Conservation (phyloP, 2,113 vertebrate species). For the Ellobius talpinus region DNA sequence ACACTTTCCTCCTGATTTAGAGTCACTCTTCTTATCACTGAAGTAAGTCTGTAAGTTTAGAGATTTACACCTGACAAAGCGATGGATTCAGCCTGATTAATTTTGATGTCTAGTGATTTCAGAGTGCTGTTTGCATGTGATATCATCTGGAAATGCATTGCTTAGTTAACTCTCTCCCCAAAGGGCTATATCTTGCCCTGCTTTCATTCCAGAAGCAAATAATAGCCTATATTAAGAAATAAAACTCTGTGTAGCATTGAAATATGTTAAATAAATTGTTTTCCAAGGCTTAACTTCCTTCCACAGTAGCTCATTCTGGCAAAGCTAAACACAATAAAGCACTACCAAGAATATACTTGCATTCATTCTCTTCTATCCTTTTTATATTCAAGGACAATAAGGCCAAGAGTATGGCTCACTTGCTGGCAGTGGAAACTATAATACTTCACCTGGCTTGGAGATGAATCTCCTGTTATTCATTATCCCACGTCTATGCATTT, state of each 20-base stretch:
- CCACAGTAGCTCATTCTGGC: conserved; percentile 69
- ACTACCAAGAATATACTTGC: conserved; percentile 39
- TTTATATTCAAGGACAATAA: conserved; percentile 21
- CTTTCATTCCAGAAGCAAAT: conserved; percentile 66
- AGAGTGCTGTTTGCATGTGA: conserved; percentile 71
- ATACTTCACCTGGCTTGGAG: neutral
- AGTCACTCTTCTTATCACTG: neutral
- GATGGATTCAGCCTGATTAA: conserved; percentile 79
- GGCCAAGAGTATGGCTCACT: neutral
- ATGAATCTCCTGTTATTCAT: neutral
- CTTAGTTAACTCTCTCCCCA: conserved; percentile 78
- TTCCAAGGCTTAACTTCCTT: conserved; percentile 81
- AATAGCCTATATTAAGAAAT: conserved; percentile 78
- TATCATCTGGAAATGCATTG: conserved; percentile 81
- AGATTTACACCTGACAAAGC: conserved; percentile 69
- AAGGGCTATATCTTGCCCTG: conserved; percentile 67
- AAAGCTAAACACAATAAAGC: conserved; percentile 78
- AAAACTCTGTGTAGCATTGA: conserved; percentile 76
- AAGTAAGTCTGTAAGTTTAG: conserved; percentile 57
- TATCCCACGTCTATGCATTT: neutral
- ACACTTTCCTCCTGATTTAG: neutral
- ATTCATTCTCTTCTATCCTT: neutral
- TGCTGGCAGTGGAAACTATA: neutral
- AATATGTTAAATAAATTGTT: conserved; percentile 78
- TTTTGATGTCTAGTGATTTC: conserved; percentile 77